Evolutionary conservation across 2,888 invertebrate genomes (phyloP).

Genomic region (Sericinus montela): DNA sequence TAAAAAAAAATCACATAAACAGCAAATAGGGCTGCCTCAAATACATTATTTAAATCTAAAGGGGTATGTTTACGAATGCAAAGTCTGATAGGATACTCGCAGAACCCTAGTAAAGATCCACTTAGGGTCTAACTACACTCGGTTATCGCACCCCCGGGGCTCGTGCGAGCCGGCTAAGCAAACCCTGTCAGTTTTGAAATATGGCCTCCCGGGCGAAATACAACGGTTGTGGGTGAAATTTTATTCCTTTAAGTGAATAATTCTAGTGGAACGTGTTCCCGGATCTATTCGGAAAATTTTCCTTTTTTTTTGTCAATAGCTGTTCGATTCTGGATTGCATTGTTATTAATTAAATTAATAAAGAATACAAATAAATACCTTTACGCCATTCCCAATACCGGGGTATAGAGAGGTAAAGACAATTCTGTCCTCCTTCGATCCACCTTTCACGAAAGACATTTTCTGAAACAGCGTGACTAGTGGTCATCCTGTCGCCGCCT

Average conservation of each 20-base stretch:
- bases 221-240: slow-evolving; percentile 1
- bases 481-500: too few species aligned
- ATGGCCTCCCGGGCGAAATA: slow-evolving; percentile 9
- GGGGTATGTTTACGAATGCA: slow-evolving; percentile 12
- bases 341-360: too few species aligned
- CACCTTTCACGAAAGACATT: too few species aligned
- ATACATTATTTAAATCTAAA: slow-evolving; percentile 16
- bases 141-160: slow-evolving; percentile 15
- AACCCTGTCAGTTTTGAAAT: slow-evolving; percentile 15
- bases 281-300: too few species aligned
- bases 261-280: slow-evolving; percentile 5
- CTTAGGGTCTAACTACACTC: slow-evolving; percentile 16
- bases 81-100: slow-evolving; percentile 14
- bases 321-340: too few species aligned
- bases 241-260: slow-evolving; percentile 14
- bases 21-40: neutral
- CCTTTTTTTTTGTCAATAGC: too few species aligned
- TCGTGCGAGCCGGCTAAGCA: slow-evolving; percentile 3
- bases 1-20: too few species aligned
- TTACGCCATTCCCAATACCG: too few species aligned
- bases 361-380: too few species aligned
- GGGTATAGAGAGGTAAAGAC: too few species aligned
- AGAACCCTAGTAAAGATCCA: slow-evolving; percentile 13
- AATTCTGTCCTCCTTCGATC: too few species aligned
- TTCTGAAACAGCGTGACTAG: too few species aligned